Evolutionary conservation across 37 sponge, comb jelly and placozoan species (phyloP), one percentile per base, ranked within the genome.

Genomic region (Chondrilla cf. caribensis): DNA sequence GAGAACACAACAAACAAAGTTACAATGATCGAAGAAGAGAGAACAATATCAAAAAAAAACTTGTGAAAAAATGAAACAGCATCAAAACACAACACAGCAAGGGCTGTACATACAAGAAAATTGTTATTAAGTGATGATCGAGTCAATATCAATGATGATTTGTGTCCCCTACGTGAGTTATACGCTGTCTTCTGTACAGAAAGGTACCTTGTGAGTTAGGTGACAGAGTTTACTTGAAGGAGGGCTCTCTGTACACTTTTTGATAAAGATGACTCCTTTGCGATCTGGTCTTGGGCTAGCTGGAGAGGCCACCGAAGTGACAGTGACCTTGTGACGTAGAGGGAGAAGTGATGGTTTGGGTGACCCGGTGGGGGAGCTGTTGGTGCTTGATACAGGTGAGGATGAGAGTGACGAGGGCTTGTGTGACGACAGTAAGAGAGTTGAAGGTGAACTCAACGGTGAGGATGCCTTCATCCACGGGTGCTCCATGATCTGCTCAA

Each of bases 401-500:
- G 65, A 62, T 24, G 81, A 80, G n/a, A 62, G 17, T 3, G 78
- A 77, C 6, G 64, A 62, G 7, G 40, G 40, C 43, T 73, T 9
- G 25, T n/a, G 37, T 9, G 76, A 73, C 2, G 76, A 39, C 3
- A 73, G 76, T 9, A 24, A 3, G 25, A 73, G 40, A 40, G 44
- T 9, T 29, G 68, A 67, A 21, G 19, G 41, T 37, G 76, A 73
- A n/a, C 28, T 82, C 55, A 21, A 54, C 11, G 65, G 22, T 9
- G 57, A 42, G 32, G 71, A 62, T 2, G 80, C n/a, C 3, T 36
- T 84, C 79, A 89, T 33, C 87, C 90, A 93, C 3, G 89, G 87
- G 62, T 93, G 93, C 39, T 82, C 59, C 54, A 89, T 44, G 17
- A 93, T 79, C 58, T 93, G 87, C 2, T 89, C 90, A 9, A 93